Evolutionary conservation across 2,888 invertebrate genomes (phyloP).

Genomic region (Lymantria monacha): DNA sequence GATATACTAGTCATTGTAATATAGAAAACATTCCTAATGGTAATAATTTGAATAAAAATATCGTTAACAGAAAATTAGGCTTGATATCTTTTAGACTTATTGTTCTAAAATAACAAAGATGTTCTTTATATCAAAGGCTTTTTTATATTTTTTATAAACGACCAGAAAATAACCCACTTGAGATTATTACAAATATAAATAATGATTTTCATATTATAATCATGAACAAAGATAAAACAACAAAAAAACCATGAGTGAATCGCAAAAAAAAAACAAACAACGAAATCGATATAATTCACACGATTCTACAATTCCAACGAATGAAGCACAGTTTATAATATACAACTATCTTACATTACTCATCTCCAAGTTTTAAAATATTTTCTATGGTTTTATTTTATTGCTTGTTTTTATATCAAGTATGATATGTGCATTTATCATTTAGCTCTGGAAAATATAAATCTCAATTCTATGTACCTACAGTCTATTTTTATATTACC

Average conservation of each 20-base stretch:
- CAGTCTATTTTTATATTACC: too few species aligned
- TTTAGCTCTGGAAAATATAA: too few species aligned
- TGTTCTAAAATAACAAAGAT: not conserved
- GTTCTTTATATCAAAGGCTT: not conserved
- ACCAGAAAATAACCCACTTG: constrained; percentile 21
- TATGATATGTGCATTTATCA: too few species aligned
- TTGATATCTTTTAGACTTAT: too few species aligned
- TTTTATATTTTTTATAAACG: constrained; percentile 6
- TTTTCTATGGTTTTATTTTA: too few species aligned
- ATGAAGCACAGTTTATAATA: constrained; percentile 18
- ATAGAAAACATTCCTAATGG: not conserved
- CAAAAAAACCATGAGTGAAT: constrained; percentile 16
- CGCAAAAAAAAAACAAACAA: constrained; percentile 37
- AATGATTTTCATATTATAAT: too few species aligned
- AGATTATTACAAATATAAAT: too few species aligned
- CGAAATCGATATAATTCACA: constrained; percentile 49
- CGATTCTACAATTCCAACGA: constrained; percentile 34
- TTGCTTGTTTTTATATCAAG: too few species aligned
- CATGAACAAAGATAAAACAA: constrained; percentile 15
- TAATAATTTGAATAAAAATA: not conserved
- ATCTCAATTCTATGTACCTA: too few species aligned
- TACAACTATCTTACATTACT: too few species aligned
- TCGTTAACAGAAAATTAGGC: not conserved
- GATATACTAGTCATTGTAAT: constrained; percentile 18
- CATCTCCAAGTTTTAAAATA: too few species aligned